A percentile compares a stretch with the other conserved stretches of the same genome.
phyloP scores from a whole-genome alignment of 2,797 vertebrate genomes.

The Parauchenoglanis punctatus region DNA sequence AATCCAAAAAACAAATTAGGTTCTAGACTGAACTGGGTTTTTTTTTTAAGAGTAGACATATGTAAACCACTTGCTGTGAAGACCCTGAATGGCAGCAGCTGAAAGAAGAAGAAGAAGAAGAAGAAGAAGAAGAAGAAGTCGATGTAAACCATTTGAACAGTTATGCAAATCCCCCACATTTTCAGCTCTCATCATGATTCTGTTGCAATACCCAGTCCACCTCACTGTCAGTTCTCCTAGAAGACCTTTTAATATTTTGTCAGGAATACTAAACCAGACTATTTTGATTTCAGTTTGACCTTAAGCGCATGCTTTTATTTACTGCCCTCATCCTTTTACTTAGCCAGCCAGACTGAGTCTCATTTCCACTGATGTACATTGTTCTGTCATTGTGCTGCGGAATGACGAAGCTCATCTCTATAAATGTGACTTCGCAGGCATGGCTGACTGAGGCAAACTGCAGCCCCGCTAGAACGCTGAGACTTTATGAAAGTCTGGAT shows the following conservation, averaged over 20 bases:
- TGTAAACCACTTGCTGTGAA: too few species aligned
- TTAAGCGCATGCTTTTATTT: constrained; percentile 24
- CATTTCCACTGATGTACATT: constrained; percentile 10
- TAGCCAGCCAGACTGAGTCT: constrained; percentile 2
- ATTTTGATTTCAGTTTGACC: constrained; percentile 36
- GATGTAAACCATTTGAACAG: neutral
- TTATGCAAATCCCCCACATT: neutral
- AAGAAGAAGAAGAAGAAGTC: too few species aligned
- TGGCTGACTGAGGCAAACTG: constrained; percentile 17
- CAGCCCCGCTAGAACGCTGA: constrained; percentile 39
- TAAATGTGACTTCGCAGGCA: constrained; percentile 39
- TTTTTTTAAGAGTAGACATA: neutral
- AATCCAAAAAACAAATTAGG: neutral
- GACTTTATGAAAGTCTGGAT: constrained; percentile 65
- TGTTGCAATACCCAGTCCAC: neutral
- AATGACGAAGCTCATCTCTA: constrained; percentile 20
- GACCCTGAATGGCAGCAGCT: too few species aligned
- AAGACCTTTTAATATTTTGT: constrained; percentile 24
- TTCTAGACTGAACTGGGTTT: neutral
- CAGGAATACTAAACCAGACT: constrained; percentile 16
- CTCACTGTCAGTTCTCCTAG: neutral
- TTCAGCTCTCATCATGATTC: constrained; percentile 18
- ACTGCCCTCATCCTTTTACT: neutral
- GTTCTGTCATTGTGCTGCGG: constrained; percentile 9
- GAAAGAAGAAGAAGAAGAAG: too few species aligned